Conservation (phyloP, 2,113 vertebrate genomes). For the Nicator chloris region DNA sequence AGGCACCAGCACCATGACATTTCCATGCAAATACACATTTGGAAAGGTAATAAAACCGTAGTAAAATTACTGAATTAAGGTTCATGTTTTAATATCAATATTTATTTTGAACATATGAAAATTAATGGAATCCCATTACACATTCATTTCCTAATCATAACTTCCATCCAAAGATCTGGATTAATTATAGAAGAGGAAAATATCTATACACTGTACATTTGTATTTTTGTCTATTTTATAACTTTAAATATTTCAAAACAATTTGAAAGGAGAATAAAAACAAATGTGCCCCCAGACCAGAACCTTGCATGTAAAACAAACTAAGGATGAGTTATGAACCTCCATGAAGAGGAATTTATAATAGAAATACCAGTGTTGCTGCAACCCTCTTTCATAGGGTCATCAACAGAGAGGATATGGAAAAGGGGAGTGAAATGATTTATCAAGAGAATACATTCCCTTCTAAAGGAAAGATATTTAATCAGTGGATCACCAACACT, state of each 20-base stretch:
- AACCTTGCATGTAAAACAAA: background rate
- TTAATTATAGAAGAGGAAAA: background rate
- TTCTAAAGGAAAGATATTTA: background rate
- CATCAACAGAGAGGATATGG: background rate
- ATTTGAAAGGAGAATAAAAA: constrained; percentile 12
- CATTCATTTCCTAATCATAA: background rate
- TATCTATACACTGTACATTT: background rate
- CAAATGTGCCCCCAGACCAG: background rate
- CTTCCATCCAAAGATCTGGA: background rate
- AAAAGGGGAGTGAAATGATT: background rate
- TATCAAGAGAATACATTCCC: background rate
- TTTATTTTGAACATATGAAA: background rate
- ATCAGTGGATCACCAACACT: background rate
- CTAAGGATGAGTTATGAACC: background rate
- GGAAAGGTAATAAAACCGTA: background rate
- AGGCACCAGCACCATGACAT: background rate
- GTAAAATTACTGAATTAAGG: background rate
- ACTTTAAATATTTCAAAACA: background rate
- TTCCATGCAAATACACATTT: background rate
- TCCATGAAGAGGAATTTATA: background rate
- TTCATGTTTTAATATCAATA: background rate
- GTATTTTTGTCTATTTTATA: background rate
- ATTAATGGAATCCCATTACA: background rate
- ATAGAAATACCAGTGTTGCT: background rate
- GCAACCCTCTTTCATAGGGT: background rate